A percentile compares a stretch with the other conserved stretches of the same genome.
Conservation (phyloP, 2,113 vertebrate genomes). For the Empidonax traillii region DNA sequence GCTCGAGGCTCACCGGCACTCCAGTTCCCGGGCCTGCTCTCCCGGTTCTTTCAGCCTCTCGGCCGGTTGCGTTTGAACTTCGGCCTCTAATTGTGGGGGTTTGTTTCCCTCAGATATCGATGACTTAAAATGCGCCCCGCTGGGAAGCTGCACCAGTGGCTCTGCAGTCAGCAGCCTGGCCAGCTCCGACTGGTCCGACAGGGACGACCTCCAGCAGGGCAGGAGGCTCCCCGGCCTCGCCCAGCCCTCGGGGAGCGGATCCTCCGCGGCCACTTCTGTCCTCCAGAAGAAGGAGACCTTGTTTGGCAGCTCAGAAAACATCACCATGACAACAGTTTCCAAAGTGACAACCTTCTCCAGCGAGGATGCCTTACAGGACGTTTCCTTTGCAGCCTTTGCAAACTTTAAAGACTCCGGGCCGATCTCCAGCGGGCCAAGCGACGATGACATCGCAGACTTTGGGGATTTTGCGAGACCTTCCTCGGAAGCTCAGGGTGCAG, state of each 20-base stretch:
- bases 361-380: slow-evolving; percentile 74
- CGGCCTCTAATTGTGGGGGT: slow-evolving; percentile 59
- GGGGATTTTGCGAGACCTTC: slow-evolving; percentile 83
- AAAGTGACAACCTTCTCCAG: slow-evolving; percentile 79
- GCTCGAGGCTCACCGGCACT: not conserved
- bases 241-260: slow-evolving; percentile 68
- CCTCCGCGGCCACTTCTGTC: slow-evolving; percentile 70
- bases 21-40: not conserved
- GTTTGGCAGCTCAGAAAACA: slow-evolving; percentile 87
- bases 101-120: slow-evolving; percentile 89
- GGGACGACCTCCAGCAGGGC: slow-evolving; percentile 80
- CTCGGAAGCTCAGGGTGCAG: slow-evolving; percentile 11
- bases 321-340: slow-evolving; percentile 79
- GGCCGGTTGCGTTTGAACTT: not conserved
- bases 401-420: slow-evolving; percentile 71
- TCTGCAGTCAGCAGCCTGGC: slow-evolving; percentile 81
- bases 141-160: slow-evolving; percentile 77
- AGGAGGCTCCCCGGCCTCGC: slow-evolving; percentile 70
- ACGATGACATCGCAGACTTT: slow-evolving; percentile 74
- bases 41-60: not conserved
- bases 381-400: slow-evolving; percentile 79
- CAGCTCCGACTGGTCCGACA: slow-evolving; percentile 90
- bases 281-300: slow-evolving; percentile 85
- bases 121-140: slow-evolving; percentile 89
- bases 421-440: not conserved